A percentile compares a stretch with the other conserved stretches of the same genome.
Evolutionary conservation across 2,888 invertebrate species (phyloP).

Genomic region (Patella pellucida): DNA sequence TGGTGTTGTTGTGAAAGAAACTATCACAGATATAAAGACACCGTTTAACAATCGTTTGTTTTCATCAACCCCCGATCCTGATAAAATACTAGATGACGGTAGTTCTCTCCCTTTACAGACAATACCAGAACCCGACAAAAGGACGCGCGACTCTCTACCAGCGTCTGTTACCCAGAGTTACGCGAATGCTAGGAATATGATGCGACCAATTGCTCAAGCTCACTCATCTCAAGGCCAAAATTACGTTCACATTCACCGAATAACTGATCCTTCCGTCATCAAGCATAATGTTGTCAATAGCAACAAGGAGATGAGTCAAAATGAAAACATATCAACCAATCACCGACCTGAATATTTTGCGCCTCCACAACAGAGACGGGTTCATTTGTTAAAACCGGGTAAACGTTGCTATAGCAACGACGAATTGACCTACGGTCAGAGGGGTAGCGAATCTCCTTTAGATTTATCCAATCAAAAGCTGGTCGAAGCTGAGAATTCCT

Average conservation of each 20-base stretch:
- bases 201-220: slow-evolving; percentile 8
- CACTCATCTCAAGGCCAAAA: not conserved
- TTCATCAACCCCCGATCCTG: slow-evolving; percentile 64
- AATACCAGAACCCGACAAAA: slow-evolving; percentile 17
- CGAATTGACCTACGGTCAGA: not conserved
- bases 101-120: slow-evolving; percentile 24
- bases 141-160: not conserved
- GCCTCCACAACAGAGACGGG: not conserved
- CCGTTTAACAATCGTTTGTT: slow-evolving; percentile 57
- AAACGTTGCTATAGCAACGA: not conserved
- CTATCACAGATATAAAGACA: slow-evolving; percentile 37
- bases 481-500: not conserved
- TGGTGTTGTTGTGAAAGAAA: slow-evolving; percentile 13
- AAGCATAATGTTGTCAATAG: not conserved
- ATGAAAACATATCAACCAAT: not conserved
- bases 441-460: not conserved
- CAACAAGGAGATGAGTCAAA: not conserved
- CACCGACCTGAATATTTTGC: slow-evolving; percentile 5
- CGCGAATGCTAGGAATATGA: not conserved
- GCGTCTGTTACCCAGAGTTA: not conserved
- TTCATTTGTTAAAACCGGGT: not conserved
- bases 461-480: not conserved
- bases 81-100: slow-evolving; percentile 39
- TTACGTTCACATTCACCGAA: not conserved
- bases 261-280: not conserved